Conservation (phyloP, 2,888 invertebrate genomes). For the Sussaba pulchella region DNA sequence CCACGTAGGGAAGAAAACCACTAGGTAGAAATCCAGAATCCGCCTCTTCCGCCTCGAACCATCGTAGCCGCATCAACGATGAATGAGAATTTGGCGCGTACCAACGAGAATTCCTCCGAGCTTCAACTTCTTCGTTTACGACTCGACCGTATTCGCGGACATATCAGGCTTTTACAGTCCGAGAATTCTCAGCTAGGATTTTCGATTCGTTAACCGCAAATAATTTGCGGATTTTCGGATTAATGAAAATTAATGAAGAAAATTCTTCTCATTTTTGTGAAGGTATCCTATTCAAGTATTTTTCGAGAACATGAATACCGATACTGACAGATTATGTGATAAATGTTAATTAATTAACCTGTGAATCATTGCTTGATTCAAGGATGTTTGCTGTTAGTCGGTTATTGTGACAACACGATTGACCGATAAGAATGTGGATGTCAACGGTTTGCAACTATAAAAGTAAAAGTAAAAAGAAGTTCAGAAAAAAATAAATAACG, state of each 20-base stretch:
- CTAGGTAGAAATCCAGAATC: constrained; percentile 34
- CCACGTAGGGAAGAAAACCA: constrained; percentile 40
- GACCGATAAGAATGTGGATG: neutral
- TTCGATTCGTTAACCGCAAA: no score
- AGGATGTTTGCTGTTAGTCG: neutral
- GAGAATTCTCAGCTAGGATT: neutral
- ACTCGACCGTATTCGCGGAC: neutral
- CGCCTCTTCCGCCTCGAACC: neutral
- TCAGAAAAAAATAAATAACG: neutral
- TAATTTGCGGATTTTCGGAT: no score
- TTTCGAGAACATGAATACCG: neutral
- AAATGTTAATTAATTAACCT: constrained; percentile 4
- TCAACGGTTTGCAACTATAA: neutral
- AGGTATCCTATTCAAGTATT: no score
- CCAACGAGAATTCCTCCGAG: neutral
- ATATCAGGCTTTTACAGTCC: neutral
- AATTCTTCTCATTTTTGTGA: no score
- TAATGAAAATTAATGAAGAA: no score
- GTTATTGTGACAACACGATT: neutral
- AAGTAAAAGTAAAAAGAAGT: neutral
- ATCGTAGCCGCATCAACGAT: constrained; percentile 13
- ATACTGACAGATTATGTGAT: constrained; percentile 3
- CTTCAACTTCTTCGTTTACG: neutral
- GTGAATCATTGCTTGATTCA: no score
- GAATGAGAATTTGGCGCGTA: neutral